Base-by-base conservation (phyloP, 2,888 invertebrate species). In the Carpatolechia fugitivella region DNA sequence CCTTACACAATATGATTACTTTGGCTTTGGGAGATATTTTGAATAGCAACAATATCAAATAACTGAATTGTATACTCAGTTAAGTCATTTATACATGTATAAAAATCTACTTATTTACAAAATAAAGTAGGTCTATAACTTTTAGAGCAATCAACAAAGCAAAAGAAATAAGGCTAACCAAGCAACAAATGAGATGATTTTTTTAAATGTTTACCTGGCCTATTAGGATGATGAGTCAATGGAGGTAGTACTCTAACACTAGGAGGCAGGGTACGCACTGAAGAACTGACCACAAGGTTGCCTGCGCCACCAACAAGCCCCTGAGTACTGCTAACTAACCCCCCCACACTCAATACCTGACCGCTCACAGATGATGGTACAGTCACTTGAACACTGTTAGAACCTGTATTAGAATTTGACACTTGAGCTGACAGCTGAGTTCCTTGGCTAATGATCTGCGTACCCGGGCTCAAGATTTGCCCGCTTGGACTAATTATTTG, bases 371-470 rank as follows among this genome's bases (percentile, higher is more conserved):
- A 65, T 10, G 83, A 74, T 5, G 77, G 66, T 50, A 76, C 78
- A 70, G 68, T 80, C 30, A 77, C 69, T 60, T 82, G 82, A 36
- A 74, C 67, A 67, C 70, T 79, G 55, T 58, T 70, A 41, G 64
- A 58, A 51, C 71, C 74, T 41, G 69, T 65, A 60, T 70, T 80
- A 61, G 64, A 80, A 60, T 69, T 81, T 31, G 85, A 74, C 29
- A 78, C 77, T 65, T 80, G 86, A 53, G 80, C 82, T 52, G 85
- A 79, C 13, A 88, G 62, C 61, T 90, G 89, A 10, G 81, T 82
- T 13, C 89, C 89, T 72, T 90, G 90, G 60, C 89, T 90, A 59
- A 90, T 89, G 11, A 90, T 89, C 62, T 90, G 90, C 20, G 90
- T 90, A 20, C 78, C 85, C 6, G 86, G 86, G 60, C 83, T 84